phyloP scores from a whole-genome alignment of 2,888 invertebrate genomes.

The Orthosia cruda region DNA sequence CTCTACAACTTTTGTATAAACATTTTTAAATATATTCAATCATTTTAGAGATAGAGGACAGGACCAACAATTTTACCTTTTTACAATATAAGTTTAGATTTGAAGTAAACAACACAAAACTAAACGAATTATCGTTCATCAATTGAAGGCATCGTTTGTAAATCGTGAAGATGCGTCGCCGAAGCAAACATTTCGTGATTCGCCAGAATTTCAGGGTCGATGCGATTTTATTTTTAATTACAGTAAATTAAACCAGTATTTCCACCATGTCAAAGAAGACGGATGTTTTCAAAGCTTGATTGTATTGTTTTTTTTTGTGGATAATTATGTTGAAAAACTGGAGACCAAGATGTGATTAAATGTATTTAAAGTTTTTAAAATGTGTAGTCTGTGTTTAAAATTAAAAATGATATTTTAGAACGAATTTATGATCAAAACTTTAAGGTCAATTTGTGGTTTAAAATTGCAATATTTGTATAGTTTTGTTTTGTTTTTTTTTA shows the following conservation, averaged over 20 bases:
- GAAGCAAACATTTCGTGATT: constrained; percentile 38
- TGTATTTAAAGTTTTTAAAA: background rate
- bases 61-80: too few relatives aligned
- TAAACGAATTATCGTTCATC: constrained; percentile 39
- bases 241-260: constrained; percentile 49
- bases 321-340: constrained; percentile 36
- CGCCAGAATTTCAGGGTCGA: constrained; percentile 50
- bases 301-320: constrained; percentile 28
- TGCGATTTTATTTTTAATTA: constrained; percentile 43
- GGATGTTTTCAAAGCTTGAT: constrained; percentile 18
- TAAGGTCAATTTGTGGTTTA: background rate
- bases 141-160: constrained; percentile 28
- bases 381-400: background rate
- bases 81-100: too few relatives aligned
- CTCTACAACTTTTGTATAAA: too few relatives aligned
- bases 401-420: background rate
- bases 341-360: constrained; percentile 44
- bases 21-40: too few relatives aligned
- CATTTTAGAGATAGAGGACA: too few relatives aligned
- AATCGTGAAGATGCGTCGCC: constrained; percentile 43
- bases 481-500: background rate
- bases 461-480: background rate
- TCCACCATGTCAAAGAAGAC: constrained; percentile 28
- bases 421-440: background rate
- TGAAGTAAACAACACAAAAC: background rate